Percentiles rank a stretch among this genome's conserved stretches.
Evolutionary conservation across 2,797 vertebrate genomes (phyloP).

Genomic region (Microhierax caerulescens): DNA sequence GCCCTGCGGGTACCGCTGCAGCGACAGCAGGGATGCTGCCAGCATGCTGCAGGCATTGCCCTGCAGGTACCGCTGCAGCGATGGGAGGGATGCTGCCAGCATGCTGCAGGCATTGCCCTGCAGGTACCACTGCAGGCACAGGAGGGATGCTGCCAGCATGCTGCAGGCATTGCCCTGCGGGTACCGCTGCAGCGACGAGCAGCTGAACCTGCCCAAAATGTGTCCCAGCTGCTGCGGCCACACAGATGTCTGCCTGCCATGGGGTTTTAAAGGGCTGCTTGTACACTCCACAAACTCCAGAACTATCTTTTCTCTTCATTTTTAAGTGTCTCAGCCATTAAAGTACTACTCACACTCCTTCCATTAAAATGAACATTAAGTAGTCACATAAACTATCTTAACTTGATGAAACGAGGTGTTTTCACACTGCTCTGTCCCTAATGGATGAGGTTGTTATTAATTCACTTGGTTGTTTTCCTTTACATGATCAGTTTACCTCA

Average conservation of each 20-base stretch:
- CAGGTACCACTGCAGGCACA: too few species aligned
- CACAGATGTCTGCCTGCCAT: not conserved
- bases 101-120: accelerated
- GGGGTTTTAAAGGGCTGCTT: not conserved
- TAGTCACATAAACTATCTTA: not conserved
- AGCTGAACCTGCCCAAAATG: not conserved
- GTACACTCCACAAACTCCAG: not conserved
- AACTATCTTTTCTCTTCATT: not conserved
- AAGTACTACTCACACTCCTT: not conserved
- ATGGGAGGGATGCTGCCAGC: too few species aligned
- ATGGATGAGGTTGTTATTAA: not conserved
- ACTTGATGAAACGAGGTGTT: not conserved
- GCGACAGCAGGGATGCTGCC: too few species aligned
- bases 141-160: too few species aligned
- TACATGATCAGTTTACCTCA: not conserved
- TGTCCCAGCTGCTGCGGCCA: not conserved
- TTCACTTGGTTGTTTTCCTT: not conserved
- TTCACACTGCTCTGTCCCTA: not conserved
- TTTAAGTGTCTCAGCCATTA: not conserved
- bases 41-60: not conserved
- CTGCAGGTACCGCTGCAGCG: too few species aligned
- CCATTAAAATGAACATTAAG: not conserved
- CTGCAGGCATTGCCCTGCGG: not conserved
- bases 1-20: too few species aligned
- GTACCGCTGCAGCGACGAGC: not conserved